Evolutionary conservation across 2,888 invertebrate species (phyloP), one percentile per base, ranked within the genome.

Genomic region (Acanthoscelides obtectus): DNA sequence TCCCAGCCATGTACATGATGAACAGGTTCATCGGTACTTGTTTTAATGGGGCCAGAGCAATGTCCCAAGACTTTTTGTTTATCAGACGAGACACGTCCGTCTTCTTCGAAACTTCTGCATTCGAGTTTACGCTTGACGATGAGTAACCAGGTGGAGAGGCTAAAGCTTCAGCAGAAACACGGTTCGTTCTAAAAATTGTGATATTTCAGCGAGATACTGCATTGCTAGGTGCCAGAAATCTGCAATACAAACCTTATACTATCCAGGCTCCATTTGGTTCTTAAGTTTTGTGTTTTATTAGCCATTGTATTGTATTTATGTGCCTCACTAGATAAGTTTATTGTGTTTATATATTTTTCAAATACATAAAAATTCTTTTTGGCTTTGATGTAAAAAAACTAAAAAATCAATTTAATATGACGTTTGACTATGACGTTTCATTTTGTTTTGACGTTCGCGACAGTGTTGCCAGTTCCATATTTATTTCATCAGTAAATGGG

Each of bases 1-100:
- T 98, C 20, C 99, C 99, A 70, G 99, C 97, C 99, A 99, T 99
- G 86, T 99, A 99, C 97, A 99, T 98, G 73, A 99, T 97, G 84
- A 99, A 97, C 75, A 99, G 88, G 86, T 99, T 99, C 99, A 99
- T 99, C 0, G 98, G 98, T 77, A 95, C 95, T 87, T 96, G 98
- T 85, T 98, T 98, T 45, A 99, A 85, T 1, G 99, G 98, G 0
- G 95, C 97, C 20, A 98, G 86, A 0, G 98, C 98, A 70, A 98
- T 89, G 83, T 99, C 98, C 98, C 98, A 99, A 69, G 98, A 93
- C 84, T 97, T 96, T 84, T 97, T 98, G 8, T 95, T 94, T 77
- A 97, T 92, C 70, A 97, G 87, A 80, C 93, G 91, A 84, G 93
- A 94, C 0, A 93, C 91, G 83, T 95, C 95, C 0, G 91, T 90